Conservation (phyloP, 2,888 invertebrate species). For the Leucophenga montana region DNA sequence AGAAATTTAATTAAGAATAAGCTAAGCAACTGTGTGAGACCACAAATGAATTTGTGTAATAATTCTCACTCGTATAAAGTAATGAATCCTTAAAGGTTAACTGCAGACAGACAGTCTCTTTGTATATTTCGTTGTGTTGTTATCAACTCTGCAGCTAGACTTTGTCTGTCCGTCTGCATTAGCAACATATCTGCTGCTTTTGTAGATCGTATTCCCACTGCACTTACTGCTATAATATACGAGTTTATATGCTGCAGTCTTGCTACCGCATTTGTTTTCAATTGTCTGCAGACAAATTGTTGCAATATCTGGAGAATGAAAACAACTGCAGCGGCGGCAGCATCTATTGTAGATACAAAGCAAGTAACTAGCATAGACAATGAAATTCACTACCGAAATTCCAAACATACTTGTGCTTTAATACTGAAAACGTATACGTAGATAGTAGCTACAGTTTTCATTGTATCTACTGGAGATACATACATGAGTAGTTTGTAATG, state of each 20-base stretch:
- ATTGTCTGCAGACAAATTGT: constrained; percentile 16
- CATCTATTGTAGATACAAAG: not conserved
- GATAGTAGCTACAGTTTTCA: too few relatives aligned
- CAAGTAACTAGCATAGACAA: not conserved
- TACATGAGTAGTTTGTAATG: too few relatives aligned
- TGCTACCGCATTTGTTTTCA: constrained; percentile 12
- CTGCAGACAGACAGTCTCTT: not conserved
- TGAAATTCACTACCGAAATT: not conserved
- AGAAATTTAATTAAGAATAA: too few relatives aligned
- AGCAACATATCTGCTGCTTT: not conserved
- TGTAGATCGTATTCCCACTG: constrained; percentile 5
- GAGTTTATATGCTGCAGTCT: not conserved
- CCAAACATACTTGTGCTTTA: not conserved
- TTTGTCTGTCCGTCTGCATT: not conserved
- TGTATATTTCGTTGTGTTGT: not conserved
- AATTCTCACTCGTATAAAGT: too few relatives aligned
- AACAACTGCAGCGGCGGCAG: not conserved
- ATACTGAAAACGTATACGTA: too few relatives aligned
- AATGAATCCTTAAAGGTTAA: too few relatives aligned
- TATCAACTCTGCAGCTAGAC: not conserved
- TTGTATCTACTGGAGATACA: too few relatives aligned
- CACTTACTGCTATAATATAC: not conserved
- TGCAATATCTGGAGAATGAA: not conserved
- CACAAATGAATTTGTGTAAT: not conserved
- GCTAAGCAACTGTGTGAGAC: not conserved